A percentile compares a stretch with the other conserved stretches of the same genome.
Conservation (phyloP, 1,140 invertebrate genomes). For the Centruroides sculpturatus region DNA sequence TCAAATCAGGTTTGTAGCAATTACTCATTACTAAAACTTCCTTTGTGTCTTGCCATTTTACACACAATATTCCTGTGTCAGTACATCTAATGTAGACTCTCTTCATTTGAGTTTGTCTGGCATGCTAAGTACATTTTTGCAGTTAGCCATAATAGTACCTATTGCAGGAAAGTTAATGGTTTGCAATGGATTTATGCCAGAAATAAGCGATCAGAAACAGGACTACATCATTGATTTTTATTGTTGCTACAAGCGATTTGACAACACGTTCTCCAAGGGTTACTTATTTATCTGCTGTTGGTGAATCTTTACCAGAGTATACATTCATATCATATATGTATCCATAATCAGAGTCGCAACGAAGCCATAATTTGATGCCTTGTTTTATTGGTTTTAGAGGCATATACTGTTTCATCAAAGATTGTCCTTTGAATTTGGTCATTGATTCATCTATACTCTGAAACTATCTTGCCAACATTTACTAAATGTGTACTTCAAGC, state of each 20-base stretch:
- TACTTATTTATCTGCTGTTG: not conserved
- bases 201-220: no score
- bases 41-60: constrained; percentile 16
- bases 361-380: constrained; percentile 15
- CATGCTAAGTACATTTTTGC: no score
- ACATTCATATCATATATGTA: constrained; percentile 15
- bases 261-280: constrained; percentile 2
- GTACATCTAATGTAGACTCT: no score
- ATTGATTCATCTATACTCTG: constrained; percentile 17
- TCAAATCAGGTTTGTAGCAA: constrained; percentile 11
- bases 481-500: not conserved
- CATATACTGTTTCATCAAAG: constrained; percentile 13
- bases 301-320: constrained; percentile 12
- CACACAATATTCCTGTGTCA: constrained; percentile 12
- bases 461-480: not conserved
- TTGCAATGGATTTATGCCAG: no score
- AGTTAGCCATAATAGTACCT: no score
- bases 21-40: constrained; percentile 19
- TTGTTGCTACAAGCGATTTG: not conserved
- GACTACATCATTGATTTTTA: constrained; percentile 3
- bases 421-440: constrained; percentile 13
- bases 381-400: constrained; percentile 16
- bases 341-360: constrained; percentile 9
- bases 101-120: no score
- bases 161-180: no score